Conservation (phyloP, 1,140 invertebrate genomes). For the Drosophila santomea region DNA sequence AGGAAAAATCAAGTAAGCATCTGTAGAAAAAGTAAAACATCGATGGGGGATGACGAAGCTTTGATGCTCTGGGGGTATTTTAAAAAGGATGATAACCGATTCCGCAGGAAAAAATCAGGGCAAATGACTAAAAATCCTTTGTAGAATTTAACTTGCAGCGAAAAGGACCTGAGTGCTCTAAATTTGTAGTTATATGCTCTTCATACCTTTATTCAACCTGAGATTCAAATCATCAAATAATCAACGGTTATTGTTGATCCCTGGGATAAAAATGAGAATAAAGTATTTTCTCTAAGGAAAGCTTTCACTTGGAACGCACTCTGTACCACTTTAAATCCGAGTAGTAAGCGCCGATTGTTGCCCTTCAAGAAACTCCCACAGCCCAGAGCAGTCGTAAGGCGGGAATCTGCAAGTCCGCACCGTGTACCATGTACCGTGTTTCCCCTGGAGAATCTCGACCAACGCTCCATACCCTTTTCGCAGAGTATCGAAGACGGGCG, state of each 20-base stretch:
- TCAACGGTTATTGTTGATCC: no score
- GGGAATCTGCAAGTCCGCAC: conserved; percentile 2
- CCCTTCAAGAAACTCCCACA: not conserved
- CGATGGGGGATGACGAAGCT: conserved; percentile 8
- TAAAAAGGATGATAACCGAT: conserved; percentile 27
- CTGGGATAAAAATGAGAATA: not conserved
- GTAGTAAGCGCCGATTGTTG: no score
- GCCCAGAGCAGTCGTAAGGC: not conserved
- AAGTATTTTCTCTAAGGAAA: not conserved
- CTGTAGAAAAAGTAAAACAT: conserved; percentile 33
- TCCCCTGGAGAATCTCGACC: conserved; percentile 21
- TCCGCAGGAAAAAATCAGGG: not conserved
- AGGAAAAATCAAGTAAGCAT: conserved; percentile 82
- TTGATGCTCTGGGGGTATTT: conserved; percentile 28
- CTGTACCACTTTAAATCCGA: not conserved
- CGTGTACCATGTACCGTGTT: conserved; percentile 1
- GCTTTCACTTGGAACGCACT: not conserved
- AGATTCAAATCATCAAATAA: no score
- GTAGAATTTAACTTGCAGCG: not conserved
- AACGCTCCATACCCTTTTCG: conserved; percentile 46
- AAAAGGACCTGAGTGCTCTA: not conserved
- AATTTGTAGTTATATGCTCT: no score
- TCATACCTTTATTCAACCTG: no score
- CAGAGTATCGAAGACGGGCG: conserved; percentile 43
- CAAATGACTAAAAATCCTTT: conserved; percentile 6